A percentile compares a stretch with the other conserved stretches of the same genome.
Conservation (phyloP, 2,113 vertebrate genomes). For the Penelope pileata region DNA sequence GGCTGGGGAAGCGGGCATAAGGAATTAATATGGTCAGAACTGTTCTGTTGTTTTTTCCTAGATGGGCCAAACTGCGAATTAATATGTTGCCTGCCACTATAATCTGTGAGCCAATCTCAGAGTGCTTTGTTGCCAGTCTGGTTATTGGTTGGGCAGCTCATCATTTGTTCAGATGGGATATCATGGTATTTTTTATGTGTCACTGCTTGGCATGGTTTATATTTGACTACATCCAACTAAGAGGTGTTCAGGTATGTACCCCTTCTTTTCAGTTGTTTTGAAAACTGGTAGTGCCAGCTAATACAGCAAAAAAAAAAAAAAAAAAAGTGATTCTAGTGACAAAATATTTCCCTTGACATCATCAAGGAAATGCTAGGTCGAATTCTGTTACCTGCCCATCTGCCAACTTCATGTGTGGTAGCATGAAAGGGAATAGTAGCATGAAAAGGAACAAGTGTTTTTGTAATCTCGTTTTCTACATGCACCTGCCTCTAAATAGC, state of each 20-base stretch:
- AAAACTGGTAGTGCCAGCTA: background rate
- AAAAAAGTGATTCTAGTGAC: background rate
- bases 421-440: background rate
- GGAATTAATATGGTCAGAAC: background rate
- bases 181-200: conserved; percentile 99
- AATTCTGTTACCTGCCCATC: background rate
- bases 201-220: conserved; percentile 98
- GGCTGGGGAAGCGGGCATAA: background rate
- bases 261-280: background rate
- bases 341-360: background rate
- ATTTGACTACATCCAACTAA: conserved; percentile 95
- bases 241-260: conserved; percentile 90
- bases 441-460: background rate
- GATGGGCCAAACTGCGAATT: conserved; percentile 95
- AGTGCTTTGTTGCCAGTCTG: conserved; percentile 97
- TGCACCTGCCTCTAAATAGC: background rate
- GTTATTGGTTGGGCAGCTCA: conserved; percentile 98
- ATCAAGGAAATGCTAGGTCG: background rate
- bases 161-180: conserved; percentile 94
- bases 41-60: conserved; percentile 58
- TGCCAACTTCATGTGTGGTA: background rate
- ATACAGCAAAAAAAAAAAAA: background rate
- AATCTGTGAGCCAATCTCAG: conserved; percentile 92
- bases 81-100: conserved; percentile 98
- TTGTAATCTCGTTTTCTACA: background rate